Percentiles rank a stretch among this genome's conserved stretches.
phyloP scores from a whole-genome alignment of 2,113 vertebrate genomes.

The Ammodytes marinus region DNA sequence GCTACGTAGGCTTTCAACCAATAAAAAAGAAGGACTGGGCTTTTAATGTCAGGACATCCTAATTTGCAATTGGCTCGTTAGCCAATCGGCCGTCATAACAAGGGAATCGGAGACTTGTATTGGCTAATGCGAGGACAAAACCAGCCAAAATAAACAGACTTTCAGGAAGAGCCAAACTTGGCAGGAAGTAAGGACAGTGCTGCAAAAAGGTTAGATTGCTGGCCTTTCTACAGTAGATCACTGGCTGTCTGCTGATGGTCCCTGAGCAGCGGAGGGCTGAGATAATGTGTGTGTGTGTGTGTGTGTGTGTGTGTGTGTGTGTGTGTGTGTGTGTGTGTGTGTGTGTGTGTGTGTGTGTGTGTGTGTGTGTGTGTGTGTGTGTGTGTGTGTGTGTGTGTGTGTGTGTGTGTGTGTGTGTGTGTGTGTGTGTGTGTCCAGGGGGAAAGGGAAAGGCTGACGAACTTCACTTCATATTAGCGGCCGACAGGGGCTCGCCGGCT shows the following conservation, averaged over 20 bases:
- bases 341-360: slow-evolving; percentile 40
- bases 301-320: slow-evolving; percentile 28
- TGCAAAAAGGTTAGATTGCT: slow-evolving; percentile 81
- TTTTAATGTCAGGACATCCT: neutral
- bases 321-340: slow-evolving; percentile 27
- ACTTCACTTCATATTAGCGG: slow-evolving; percentile 86
- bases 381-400: slow-evolving; percentile 31
- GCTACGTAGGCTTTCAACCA: neutral
- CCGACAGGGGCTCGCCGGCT: slow-evolving; percentile 73
- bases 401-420: slow-evolving; percentile 17
- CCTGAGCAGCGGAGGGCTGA: slow-evolving; percentile 33
- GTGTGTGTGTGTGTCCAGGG: slow-evolving; percentile 43
- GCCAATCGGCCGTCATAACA: slow-evolving; percentile 4
- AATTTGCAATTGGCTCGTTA: slow-evolving; percentile 32
- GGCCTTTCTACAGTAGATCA: slow-evolving; percentile 82
- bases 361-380: slow-evolving; percentile 17
- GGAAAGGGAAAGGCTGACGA: slow-evolving; percentile 75
- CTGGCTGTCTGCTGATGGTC: slow-evolving; percentile 68
- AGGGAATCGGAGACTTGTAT: neutral
- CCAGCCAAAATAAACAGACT: slow-evolving; percentile 44
- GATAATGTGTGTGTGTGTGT: slow-evolving; percentile 16
- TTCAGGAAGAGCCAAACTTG: slow-evolving; percentile 29
- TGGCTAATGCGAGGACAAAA: slow-evolving; percentile 24
- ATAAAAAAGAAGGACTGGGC: neutral
- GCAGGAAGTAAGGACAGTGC: slow-evolving; percentile 44